These are phyloP conservation scores for Spizella passerina DNA, from an alignment of 2,797 vertebrate species.

Conservation along the genomic window DNA sequence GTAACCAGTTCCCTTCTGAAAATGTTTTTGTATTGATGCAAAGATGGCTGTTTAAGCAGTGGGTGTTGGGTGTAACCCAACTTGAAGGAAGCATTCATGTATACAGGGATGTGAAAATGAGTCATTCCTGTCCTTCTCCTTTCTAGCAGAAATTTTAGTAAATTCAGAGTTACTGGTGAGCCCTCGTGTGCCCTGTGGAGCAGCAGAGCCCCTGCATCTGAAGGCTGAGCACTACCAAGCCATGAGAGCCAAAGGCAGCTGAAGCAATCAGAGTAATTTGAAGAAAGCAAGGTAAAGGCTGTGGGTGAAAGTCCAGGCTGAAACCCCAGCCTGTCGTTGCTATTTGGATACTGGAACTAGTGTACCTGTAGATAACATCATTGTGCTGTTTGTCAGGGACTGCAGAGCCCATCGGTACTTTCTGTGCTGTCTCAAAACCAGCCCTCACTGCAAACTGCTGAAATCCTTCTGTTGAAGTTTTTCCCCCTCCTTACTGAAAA, in stretches of 20 bases:
- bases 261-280: neutral
- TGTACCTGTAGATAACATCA: rapidly evolving
- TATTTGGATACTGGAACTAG: neutral
- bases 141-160: neutral
- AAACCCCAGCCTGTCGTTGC: neutral
- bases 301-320: neutral
- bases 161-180: neutral
- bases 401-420: neutral
- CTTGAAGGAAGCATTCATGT: neutral
- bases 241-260: neutral
- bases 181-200: rapidly evolving
- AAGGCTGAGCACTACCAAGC: neutral
- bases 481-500: neutral
- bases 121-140: neutral
- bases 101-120: neutral
- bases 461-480: neutral
- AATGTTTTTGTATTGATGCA: neutral
- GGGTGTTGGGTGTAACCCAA: neutral
- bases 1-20: neutral
- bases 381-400: neutral
- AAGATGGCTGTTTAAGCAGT: neutral
- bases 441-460: neutral
- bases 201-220: neutral
- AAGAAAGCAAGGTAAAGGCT: neutral
- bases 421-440: neutral